Conservation (phyloP, 2,797 vertebrate genomes). For the Sardinella longiceps region DNA sequence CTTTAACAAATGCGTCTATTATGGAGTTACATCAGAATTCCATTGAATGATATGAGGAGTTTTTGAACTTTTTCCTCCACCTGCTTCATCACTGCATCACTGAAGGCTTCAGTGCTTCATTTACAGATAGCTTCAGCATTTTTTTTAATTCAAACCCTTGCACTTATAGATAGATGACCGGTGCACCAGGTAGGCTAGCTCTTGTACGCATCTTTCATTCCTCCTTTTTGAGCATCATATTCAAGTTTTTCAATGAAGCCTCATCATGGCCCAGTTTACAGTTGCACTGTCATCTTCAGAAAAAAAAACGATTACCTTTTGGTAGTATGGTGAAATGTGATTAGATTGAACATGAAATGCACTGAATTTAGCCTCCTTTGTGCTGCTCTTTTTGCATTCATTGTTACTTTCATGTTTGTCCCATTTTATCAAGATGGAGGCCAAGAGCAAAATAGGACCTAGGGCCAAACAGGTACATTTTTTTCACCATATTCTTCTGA, state of each 20-base stretch:
- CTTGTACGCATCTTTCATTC: neutral
- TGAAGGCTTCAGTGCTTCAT: too few species aligned
- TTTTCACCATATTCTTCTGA: conserved; percentile 26
- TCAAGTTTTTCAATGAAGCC: neutral
- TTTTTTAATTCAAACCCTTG: too few species aligned
- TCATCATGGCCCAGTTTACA: neutral
- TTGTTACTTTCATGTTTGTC: neutral
- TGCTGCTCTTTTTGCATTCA: neutral
- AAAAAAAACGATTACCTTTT: neutral
- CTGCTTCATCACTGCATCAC: too few species aligned
- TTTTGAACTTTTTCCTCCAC: too few species aligned
- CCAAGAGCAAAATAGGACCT: neutral
- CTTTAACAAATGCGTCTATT: too few species aligned
- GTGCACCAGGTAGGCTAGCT: too few species aligned
- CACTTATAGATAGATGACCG: too few species aligned
- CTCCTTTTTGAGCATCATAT: too few species aligned
- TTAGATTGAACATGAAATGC: neutral
- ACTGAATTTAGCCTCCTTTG: neutral
- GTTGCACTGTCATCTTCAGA: neutral
- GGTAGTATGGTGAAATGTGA: neutral
- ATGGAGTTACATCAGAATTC: too few species aligned
- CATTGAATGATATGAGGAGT: too few species aligned
- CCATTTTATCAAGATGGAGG: neutral
- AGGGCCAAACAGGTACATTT: neutral
- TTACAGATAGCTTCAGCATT: neutral